These are phyloP conservation scores for Ceratosolen fusciceps DNA, from an alignment of 1,140 invertebrate genomes.

Conservation along the genomic window DNA sequence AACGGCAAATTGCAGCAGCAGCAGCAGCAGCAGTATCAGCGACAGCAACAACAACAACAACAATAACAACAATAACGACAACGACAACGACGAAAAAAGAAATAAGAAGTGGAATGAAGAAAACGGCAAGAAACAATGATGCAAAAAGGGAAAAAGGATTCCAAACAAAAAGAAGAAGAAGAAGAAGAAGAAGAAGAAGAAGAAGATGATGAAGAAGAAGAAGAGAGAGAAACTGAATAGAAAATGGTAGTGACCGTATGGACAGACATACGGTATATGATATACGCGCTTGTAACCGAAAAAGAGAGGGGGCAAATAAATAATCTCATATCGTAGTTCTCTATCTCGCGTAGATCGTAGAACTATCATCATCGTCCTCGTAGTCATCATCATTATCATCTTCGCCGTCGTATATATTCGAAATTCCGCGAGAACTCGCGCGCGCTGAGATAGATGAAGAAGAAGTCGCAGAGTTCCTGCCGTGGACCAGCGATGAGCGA, in stretches of 20 bases:
- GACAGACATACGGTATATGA: not conserved
- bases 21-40: too few species aligned
- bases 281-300: not conserved
- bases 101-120: too few species aligned
- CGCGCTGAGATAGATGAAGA: constrained; percentile 11
- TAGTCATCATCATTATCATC: not conserved
- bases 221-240: not conserved
- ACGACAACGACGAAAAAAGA: too few species aligned
- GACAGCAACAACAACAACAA: too few species aligned
- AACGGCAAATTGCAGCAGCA: too few species aligned
- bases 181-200: too few species aligned
- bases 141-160: too few species aligned
- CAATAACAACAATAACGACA: too few species aligned
- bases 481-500: not conserved
- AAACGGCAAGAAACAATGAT: too few species aligned
- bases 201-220: too few species aligned
- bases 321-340: constrained; percentile 29
- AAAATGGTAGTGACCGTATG: not conserved
- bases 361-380: constrained; percentile 34
- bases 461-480: constrained; percentile 21
- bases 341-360: constrained; percentile 23
- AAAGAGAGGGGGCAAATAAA: constrained; percentile 7
- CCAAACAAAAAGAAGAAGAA: too few species aligned
- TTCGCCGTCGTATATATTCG: constrained; percentile 11
- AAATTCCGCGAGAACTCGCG: constrained; percentile 46